These are phyloP conservation scores for Zhuqinia jingwanae DNA, from an alignment of 2,888 invertebrate species.

Conservation along the genomic window DNA sequence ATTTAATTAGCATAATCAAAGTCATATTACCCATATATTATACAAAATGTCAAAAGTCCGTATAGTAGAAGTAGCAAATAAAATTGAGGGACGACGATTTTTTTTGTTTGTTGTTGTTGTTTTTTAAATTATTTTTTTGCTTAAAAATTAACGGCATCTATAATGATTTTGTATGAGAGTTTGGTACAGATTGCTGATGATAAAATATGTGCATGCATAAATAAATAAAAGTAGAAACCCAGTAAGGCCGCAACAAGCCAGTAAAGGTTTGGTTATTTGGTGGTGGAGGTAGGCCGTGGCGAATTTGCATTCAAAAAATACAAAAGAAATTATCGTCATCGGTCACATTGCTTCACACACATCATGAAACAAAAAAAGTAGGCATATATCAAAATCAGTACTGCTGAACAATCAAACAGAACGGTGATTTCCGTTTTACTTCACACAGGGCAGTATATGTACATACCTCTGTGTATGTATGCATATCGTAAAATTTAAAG, in stretches of 20 bases:
- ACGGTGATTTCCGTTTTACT: slow-evolving; percentile 68
- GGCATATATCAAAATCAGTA: slow-evolving; percentile 13
- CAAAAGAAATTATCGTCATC: slow-evolving; percentile 50
- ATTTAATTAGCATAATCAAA: slow-evolving; percentile 54
- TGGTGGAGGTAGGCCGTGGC: slow-evolving; percentile 44
- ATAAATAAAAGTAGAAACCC: slow-evolving; percentile 47
- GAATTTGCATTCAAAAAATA: slow-evolving; percentile 41
- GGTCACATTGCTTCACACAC: slow-evolving; percentile 34
- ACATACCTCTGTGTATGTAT: too few relatives aligned
- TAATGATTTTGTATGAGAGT: slow-evolving; percentile 33
- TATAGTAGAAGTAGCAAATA: neutral
- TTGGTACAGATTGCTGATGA: neutral
- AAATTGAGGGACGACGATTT: too few relatives aligned
- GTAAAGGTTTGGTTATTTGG: too few relatives aligned
- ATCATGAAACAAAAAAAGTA: neutral
- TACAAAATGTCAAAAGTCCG: neutral
- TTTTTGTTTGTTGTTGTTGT: neutral
- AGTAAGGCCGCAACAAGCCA: slow-evolving; percentile 30
- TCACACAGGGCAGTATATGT: slow-evolving; percentile 15
- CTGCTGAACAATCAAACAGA: slow-evolving; percentile 63
- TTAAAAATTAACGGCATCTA: slow-evolving; percentile 57
- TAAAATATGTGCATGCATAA: slow-evolving; percentile 69
- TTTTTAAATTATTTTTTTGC: too few relatives aligned
- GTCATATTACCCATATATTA: slow-evolving; percentile 7
- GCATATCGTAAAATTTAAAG: neutral